Evolutionary conservation across 2,797 vertebrate species (phyloP).

Genomic region (Poecilia wingei): DNA sequence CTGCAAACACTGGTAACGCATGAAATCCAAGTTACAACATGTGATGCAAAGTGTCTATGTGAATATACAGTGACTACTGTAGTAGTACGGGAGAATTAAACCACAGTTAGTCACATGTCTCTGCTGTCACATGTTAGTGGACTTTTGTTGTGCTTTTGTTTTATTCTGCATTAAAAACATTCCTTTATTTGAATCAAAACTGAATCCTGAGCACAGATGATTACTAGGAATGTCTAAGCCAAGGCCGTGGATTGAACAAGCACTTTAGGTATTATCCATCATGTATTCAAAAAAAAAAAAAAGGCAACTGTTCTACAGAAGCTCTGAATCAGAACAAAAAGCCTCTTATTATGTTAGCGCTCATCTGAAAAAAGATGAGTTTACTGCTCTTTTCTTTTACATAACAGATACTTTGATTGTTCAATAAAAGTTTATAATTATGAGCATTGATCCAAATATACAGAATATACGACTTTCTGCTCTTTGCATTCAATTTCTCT

Average conservation of each 20-base stretch:
- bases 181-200: not conserved
- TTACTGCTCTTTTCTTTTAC: not conserved
- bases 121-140: not conserved
- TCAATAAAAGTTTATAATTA: not conserved
- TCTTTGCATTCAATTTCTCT: not conserved
- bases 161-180: not conserved
- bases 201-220: not conserved
- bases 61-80: not conserved
- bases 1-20: not conserved
- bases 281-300: not conserved
- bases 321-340: not conserved
- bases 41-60: not conserved
- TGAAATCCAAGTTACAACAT: not conserved
- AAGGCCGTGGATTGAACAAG: not conserved
- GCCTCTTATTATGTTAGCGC: not conserved
- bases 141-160: not conserved
- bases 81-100: not conserved
- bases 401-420: not conserved
- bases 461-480: not conserved
- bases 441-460: not conserved
- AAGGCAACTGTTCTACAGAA: not conserved
- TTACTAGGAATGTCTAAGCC: not conserved
- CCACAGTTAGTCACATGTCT: not conserved
- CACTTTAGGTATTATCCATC: conserved; percentile 1
- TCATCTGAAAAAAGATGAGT: not conserved